Base-by-base conservation (phyloP, 2,888 invertebrate species). In the Urechis unicinctus region DNA sequence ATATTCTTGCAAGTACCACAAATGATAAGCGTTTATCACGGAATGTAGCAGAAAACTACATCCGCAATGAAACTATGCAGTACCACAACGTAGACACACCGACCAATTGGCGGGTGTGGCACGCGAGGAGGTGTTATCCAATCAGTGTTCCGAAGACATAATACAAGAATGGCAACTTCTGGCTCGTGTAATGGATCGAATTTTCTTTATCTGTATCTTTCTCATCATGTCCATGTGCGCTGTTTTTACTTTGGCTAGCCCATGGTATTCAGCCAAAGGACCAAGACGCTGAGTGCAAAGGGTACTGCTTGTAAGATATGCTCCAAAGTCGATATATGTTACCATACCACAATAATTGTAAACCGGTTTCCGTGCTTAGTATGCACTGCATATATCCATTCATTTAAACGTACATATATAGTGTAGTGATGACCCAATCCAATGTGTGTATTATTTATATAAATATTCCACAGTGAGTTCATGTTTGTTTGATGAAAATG, bases 201-300 rank as follows among this genome's bases (percentile, higher is more conserved):
- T 62, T 6, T 61, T 62, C 58, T 62, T 62, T 49, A 42, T 48
- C 24, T 31, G 56, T 6, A 56, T 62, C 21, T 58, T 56, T 17
- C 6, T 56, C 25, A 46, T 54, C 28, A 61, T 59, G 53, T 30
- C 59, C 13, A 13, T 45, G 3, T 60, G 49, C 13, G 53, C 61
- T 3, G n/a, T 49, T 9, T 51, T 61, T 6, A 56, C 60, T 3
- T 46, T 61, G 25, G 29, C 56, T 9, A 61, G 61, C 47, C 60
- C 61, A 36, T n/a, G n/a, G n/a, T n/a, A n/a, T n/a, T n/a, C n/a
- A n/a, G n/a, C n/a, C n/a, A n/a, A n/a, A n/a, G n/a, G n/a, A n/a
- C n/a, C n/a, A n/a, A n/a, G n/a, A n/a, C n/a, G n/a, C n/a, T n/a
- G n/a, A n/a, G n/a, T n/a, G n/a, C n/a, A n/a, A n/a, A n/a, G n/a